A percentile compares a stretch with the other conserved stretches of the same genome.
Evolutionary conservation across 1,140 invertebrate species (phyloP).

Genomic region (Mercenaria mercenaria): DNA sequence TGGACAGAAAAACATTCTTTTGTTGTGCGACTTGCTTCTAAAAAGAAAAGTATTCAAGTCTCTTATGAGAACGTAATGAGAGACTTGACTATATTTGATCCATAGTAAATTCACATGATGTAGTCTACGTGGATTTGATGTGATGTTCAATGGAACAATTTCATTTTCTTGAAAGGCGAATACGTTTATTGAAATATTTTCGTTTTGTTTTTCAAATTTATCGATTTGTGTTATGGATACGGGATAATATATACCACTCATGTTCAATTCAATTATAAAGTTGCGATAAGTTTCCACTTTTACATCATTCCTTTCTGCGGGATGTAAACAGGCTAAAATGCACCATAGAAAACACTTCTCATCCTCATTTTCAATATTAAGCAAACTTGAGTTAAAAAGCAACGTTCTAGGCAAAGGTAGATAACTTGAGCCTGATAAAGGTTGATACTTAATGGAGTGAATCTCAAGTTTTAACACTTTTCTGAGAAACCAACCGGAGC

Average conservation of each 20-base stretch:
- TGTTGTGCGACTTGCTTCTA: too few species aligned
- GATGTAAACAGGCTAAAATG: neutral
- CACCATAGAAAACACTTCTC: too few species aligned
- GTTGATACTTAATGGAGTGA: neutral
- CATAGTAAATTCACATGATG: neutral
- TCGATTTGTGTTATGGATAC: neutral
- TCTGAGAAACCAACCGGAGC: slow-evolving; percentile 1
- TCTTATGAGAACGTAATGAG: neutral
- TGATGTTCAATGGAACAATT: slow-evolving; percentile 6
- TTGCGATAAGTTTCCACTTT: too few species aligned
- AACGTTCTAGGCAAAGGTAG: too few species aligned
- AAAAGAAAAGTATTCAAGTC: too few species aligned
- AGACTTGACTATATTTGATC: neutral
- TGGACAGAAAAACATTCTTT: too few species aligned
- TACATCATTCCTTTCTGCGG: too few species aligned
- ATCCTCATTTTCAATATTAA: too few species aligned
- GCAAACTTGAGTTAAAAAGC: too few species aligned
- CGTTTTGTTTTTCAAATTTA: neutral
- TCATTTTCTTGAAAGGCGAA: too few species aligned
- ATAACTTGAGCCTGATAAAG: too few species aligned
- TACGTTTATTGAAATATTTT: neutral
- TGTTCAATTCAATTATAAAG: neutral
- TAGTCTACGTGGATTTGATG: neutral
- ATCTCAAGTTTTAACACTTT: slow-evolving; percentile 27
- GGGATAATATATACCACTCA: too few species aligned